These are phyloP conservation scores for Drosophila burlai DNA, from an alignment of 1,140 invertebrate species.

Conservation along the genomic window DNA sequence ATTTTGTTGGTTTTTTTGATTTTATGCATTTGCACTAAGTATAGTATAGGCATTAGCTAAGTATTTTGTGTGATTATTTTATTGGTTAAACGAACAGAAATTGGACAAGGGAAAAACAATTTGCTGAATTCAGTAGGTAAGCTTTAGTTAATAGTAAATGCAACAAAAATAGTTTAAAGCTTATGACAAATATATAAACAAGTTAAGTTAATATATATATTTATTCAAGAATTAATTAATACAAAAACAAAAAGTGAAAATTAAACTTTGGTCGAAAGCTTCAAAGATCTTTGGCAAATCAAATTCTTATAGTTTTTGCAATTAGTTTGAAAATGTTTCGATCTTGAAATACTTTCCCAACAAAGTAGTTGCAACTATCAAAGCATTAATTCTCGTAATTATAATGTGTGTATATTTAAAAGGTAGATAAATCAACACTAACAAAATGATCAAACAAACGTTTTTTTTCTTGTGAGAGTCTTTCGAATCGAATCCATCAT, in stretches of 20 bases:
- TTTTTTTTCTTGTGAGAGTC: constrained; percentile 19
- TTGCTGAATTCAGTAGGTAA: constrained; percentile 33
- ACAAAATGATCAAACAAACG: constrained; percentile 36
- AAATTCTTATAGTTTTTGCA: constrained; percentile 37
- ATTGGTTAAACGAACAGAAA: constrained; percentile 58
- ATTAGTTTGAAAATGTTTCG: constrained; percentile 31
- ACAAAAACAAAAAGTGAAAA: constrained; percentile 9
- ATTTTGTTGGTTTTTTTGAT: constrained; percentile 56
- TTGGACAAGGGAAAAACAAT: constrained; percentile 58
- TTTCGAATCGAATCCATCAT: constrained; percentile 34
- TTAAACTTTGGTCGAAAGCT: constrained; percentile 46
- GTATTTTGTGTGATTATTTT: constrained; percentile 67
- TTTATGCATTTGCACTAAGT: constrained; percentile 79
- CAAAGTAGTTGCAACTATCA: constrained; percentile 46
- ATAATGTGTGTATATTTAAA: constrained; percentile 18
- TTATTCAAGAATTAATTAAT: constrained; percentile 38
- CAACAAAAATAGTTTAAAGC: constrained; percentile 66
- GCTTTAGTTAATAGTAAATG: constrained; percentile 63
- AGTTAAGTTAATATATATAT: constrained; percentile 24
- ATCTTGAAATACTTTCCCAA: constrained; percentile 53
- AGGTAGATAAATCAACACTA: constrained; percentile 45
- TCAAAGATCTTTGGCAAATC: constrained; percentile 51
- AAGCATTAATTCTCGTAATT: constrained; percentile 39
- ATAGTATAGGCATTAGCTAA: constrained; percentile 75
- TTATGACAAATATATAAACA: constrained; percentile 40